Conservation (phyloP, 2,113 vertebrate species). For the Noturus placidus region DNA sequence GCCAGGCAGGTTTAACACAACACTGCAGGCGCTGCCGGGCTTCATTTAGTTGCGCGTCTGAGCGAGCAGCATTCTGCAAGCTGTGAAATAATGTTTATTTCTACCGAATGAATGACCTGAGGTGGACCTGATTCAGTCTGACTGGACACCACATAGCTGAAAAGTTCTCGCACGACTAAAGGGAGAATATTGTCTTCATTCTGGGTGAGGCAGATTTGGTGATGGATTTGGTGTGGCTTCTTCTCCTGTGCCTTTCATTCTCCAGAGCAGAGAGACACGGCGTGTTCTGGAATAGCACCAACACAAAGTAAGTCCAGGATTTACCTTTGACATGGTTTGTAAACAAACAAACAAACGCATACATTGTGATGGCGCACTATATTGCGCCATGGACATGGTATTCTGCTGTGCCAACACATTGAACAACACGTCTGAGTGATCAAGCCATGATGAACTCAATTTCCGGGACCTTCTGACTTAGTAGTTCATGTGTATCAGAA, state of each 20-base stretch:
- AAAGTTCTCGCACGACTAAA: background rate
- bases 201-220: slow-evolving; percentile 54
- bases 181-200: background rate
- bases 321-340: background rate
- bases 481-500: background rate
- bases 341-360: background rate
- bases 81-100: background rate
- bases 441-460: background rate
- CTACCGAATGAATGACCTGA: background rate
- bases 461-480: background rate
- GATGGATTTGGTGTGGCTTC: slow-evolving; percentile 75
- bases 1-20: background rate
- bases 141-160: background rate
- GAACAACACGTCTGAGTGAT: background rate
- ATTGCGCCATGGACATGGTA: background rate
- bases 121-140: background rate
- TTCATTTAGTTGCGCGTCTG: slow-evolving; percentile 30
- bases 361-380: background rate
- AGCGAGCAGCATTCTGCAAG: background rate
- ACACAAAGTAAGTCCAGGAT: slow-evolving; percentile 68
- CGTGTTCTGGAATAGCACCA: slow-evolving; percentile 78
- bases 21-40: background rate
- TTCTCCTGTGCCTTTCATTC: slow-evolving; percentile 62
- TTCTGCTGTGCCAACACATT: background rate
- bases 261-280: slow-evolving; percentile 72